These are phyloP conservation scores for Pseudocheirus occidentalis DNA, from an alignment of 2,797 vertebrate species.

Conservation along the genomic window DNA sequence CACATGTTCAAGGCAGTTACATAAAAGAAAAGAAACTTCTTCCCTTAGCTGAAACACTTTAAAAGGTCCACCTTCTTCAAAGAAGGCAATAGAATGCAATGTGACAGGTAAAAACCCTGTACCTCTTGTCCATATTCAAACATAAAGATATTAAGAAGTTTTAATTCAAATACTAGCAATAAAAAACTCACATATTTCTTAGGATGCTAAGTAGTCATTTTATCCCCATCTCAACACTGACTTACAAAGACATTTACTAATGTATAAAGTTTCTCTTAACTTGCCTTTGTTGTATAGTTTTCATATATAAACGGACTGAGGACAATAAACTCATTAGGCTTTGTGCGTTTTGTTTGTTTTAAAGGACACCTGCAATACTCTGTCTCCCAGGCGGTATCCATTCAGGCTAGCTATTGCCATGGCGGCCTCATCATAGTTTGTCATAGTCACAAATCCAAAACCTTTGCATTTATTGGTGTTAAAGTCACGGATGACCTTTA, in stretches of 20 bases:
- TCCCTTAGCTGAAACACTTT: slow-evolving; percentile 90
- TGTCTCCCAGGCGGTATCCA: slow-evolving; percentile 97
- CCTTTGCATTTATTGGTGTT: slow-evolving; percentile 99
- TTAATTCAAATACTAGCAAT: slow-evolving; percentile 92
- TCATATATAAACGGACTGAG: slow-evolving; percentile 92
- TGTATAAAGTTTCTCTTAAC: slow-evolving; percentile 92
- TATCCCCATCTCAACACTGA: slow-evolving; percentile 91
- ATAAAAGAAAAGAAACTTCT: slow-evolving; percentile 87
- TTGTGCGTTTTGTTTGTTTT: slow-evolving; percentile 99
- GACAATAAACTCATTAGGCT: slow-evolving; percentile 90
- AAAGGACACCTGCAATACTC: slow-evolving; percentile 99
- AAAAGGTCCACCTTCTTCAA: slow-evolving; percentile 91
- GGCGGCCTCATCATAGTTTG: slow-evolving; percentile 98
- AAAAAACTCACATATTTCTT: slow-evolving; percentile 90
- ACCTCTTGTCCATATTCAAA: slow-evolving; percentile 90
- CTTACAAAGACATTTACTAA: slow-evolving; percentile 96
- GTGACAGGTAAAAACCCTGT: slow-evolving; percentile 91
- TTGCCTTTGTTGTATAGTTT: slow-evolving; percentile 89
- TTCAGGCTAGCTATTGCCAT: slow-evolving; percentile 99
- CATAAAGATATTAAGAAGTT: slow-evolving; percentile 93
- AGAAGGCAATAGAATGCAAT: slow-evolving; percentile 92
- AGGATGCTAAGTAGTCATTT: slow-evolving; percentile 92
- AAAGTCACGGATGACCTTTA: slow-evolving; percentile 99
- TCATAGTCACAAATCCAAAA: slow-evolving; percentile 99
- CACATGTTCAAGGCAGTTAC: slow-evolving; percentile 89